phyloP scores from a whole-genome alignment of 2,888 invertebrate genomes.

The Andrena flavipes region DNA sequence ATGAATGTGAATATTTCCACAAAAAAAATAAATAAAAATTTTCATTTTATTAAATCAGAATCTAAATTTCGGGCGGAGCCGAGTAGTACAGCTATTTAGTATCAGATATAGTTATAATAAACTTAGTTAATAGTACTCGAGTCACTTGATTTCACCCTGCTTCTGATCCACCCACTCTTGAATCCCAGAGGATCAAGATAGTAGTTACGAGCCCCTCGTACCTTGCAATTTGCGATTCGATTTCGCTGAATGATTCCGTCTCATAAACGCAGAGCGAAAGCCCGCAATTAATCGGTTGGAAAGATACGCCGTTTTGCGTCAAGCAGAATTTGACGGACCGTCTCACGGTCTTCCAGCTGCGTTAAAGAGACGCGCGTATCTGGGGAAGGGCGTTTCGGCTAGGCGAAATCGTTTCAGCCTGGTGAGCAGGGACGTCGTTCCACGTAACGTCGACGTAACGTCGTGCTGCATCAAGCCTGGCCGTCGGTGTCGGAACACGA shows the following conservation, averaged over 20 bases:
- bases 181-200: background rate
- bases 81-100: too few relatives aligned
- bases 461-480: constrained; percentile 6
- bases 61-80: too few relatives aligned
- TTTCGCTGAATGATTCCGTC: background rate
- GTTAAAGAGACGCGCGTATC: constrained; percentile 1
- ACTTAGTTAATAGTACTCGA: too few relatives aligned
- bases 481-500: constrained; percentile 30
- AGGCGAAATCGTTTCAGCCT: constrained; percentile 4
- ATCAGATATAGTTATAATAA: too few relatives aligned
- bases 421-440: constrained; percentile 3
- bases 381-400: background rate
- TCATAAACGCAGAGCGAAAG: background rate
- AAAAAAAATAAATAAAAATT: too few relatives aligned
- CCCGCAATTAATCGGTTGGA: constrained; percentile 22
- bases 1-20: too few relatives aligned
- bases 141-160: too few relatives aligned
- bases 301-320: constrained; percentile 27
- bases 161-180: background rate
- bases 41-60: too few relatives aligned
- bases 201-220: background rate
- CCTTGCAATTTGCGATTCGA: constrained; percentile 5
- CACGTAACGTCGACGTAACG: constrained; percentile 45
- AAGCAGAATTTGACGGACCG: constrained; percentile 9
- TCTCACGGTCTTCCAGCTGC: constrained; percentile 25